Percentiles rank a stretch among this genome's conserved stretches.
phyloP scores from a whole-genome alignment of 2,113 vertebrate species.

The Paramisgurnus dabryanus region DNA sequence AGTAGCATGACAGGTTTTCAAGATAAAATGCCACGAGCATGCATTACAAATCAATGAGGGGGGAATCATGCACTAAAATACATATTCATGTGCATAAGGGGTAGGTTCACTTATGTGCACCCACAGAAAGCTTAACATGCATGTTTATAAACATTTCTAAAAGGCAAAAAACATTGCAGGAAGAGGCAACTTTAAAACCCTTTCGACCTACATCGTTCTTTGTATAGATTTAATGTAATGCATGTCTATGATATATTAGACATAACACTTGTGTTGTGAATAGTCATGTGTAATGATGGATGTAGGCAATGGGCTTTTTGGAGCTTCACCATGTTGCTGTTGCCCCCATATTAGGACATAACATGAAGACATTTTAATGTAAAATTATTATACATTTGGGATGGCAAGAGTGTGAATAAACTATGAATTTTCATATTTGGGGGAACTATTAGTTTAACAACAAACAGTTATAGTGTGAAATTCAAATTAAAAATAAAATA shows the following conservation, averaged over 20 bases:
- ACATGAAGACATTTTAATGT: too few species aligned
- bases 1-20: slow-evolving; percentile 65
- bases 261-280: background rate
- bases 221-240: background rate
- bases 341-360: too few species aligned
- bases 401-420: too few species aligned
- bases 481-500: too few species aligned
- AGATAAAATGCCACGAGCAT: slow-evolving; percentile 64
- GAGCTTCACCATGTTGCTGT: too few species aligned
- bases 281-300: too few species aligned
- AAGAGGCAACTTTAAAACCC: slow-evolving; percentile 36
- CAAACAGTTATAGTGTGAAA: too few species aligned
- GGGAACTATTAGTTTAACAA: too few species aligned
- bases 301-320: too few species aligned
- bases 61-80: slow-evolving; percentile 67
- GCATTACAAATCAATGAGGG: slow-evolving; percentile 72
- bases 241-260: background rate
- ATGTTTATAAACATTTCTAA: background rate
- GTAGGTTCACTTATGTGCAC: slow-evolving; percentile 50
- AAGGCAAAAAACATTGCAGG: slow-evolving; percentile 3
- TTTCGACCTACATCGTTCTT: slow-evolving; percentile 14
- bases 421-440: too few species aligned
- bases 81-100: slow-evolving; percentile 63
- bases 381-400: too few species aligned
- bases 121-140: background rate